A percentile compares a stretch with the other conserved stretches of the same genome.
Conservation (phyloP, 2,113 vertebrate species). For the Irena cyanogastra region DNA sequence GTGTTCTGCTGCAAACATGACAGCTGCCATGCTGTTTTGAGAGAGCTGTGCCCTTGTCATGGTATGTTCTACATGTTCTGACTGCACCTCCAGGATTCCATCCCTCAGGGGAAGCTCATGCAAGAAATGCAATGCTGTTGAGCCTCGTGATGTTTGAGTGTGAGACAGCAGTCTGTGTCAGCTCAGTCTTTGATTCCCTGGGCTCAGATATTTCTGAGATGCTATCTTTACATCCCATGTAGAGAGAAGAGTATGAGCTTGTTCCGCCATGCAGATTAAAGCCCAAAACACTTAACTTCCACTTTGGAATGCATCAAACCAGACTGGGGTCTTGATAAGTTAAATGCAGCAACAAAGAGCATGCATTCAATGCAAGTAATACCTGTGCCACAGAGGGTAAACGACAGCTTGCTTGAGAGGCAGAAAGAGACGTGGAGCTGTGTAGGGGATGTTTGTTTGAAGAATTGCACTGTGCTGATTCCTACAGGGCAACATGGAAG, state of each 20-base stretch:
- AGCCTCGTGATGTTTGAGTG: not conserved
- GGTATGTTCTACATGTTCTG: not conserved
- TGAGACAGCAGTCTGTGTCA: not conserved
- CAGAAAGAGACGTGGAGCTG: not conserved
- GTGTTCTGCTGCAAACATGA: not conserved
- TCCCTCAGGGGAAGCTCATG: not conserved
- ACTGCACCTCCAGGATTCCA: not conserved
- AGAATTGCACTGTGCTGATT: not conserved
- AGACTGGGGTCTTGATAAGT: not conserved
- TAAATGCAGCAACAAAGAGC: not conserved
- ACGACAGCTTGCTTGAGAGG: not conserved
- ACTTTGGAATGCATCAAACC: not conserved
- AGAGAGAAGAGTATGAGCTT: not conserved
- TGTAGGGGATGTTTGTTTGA: not conserved
- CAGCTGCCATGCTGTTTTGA: slow-evolving; percentile 1
- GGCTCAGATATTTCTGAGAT: not conserved
- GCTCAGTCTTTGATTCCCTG: not conserved
- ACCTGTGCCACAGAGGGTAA: not conserved
- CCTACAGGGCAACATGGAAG: not conserved
- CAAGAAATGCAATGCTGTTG: not conserved
- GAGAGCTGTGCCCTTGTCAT: not conserved
- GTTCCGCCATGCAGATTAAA: not conserved
- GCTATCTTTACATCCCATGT: accelerated
- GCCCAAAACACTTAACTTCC: not conserved
- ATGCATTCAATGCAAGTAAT: not conserved